phyloP scores from a whole-genome alignment of 1,140 invertebrate genomes.

The Cydia fagiglandana region DNA sequence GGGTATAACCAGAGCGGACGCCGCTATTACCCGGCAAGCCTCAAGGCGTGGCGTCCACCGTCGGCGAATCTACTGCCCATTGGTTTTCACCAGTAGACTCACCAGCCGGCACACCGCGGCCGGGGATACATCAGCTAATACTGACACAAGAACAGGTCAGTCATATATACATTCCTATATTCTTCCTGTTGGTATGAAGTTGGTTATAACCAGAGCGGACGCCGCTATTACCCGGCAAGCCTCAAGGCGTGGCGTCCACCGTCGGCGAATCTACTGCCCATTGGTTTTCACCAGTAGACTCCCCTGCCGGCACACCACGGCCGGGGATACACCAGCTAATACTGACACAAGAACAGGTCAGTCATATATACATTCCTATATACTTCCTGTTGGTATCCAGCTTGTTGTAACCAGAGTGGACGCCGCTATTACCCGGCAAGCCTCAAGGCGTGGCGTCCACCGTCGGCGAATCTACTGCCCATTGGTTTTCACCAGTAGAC shows the following conservation, averaged over 20 bases:
- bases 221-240: slow-evolving; percentile 42
- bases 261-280: slow-evolving; percentile 65
- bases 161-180: not conserved
- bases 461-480: slow-evolving; percentile 63
- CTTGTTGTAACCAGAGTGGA: slow-evolving; percentile 45
- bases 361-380: not conserved
- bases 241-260: slow-evolving; percentile 40
- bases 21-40: slow-evolving; percentile 42
- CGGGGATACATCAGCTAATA: slow-evolving; percentile 52
- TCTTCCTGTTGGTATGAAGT: too few species aligned
- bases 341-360: slow-evolving; percentile 66
- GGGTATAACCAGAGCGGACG: not conserved
- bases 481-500: slow-evolving; percentile 70
- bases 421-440: slow-evolving; percentile 43
- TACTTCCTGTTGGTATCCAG: too few species aligned
- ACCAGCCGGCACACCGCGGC: slow-evolving; percentile 56
- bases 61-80: slow-evolving; percentile 65
- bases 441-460: slow-evolving; percentile 42
- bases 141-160: slow-evolving; percentile 66
- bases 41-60: slow-evolving; percentile 41
- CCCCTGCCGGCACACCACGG: slow-evolving; percentile 58
- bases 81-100: slow-evolving; percentile 72
- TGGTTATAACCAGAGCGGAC: slow-evolving; percentile 47
- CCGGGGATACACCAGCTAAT: slow-evolving; percentile 53
- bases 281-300: slow-evolving; percentile 71